phyloP scores from a whole-genome alignment of 1,140 invertebrate genomes.

The Teleopsis dalmanni region DNA sequence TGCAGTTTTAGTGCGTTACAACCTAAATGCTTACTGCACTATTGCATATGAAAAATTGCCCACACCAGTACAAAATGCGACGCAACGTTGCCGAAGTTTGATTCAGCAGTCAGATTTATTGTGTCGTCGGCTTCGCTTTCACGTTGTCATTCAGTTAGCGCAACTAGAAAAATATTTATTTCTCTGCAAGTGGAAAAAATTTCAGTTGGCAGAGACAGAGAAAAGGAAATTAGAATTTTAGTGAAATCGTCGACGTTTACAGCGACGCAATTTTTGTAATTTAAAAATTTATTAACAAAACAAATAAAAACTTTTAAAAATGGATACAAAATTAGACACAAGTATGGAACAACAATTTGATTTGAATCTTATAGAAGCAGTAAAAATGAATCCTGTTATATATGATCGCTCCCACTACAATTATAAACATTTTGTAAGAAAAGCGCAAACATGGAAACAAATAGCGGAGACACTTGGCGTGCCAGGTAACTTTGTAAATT shows the following conservation, averaged over 20 bases:
- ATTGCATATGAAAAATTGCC: no score
- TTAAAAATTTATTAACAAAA: neutral
- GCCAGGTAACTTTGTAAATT: slow-evolving; percentile 39
- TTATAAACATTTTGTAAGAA: slow-evolving; percentile 40
- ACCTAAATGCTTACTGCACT: no score
- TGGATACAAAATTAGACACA: slow-evolving; percentile 34
- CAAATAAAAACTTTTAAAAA: neutral
- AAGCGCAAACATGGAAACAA: slow-evolving; percentile 41
- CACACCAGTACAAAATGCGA: neutral
- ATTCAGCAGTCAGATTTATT: slow-evolving; percentile 1
- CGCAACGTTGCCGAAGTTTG: slow-evolving; percentile 2
- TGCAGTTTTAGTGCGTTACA: no score
- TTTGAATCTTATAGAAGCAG: slow-evolving; percentile 40
- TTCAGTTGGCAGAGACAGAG: slow-evolving; percentile 34
- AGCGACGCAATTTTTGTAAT: slow-evolving; percentile 4
- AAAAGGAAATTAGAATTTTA: slow-evolving; percentile 11
- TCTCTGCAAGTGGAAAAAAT: slow-evolving; percentile 15
- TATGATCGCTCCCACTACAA: slow-evolving; percentile 42
- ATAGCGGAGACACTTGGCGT: slow-evolving; percentile 41
- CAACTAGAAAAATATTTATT: slow-evolving; percentile 2
- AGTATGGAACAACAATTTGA: slow-evolving; percentile 42
- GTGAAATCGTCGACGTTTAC: slow-evolving; percentile 7
- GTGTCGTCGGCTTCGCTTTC: slow-evolving; percentile 1
- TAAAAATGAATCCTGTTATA: slow-evolving; percentile 41
- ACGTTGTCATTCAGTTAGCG: slow-evolving; percentile 3